Percentiles rank a stretch among this genome's conserved stretches.
phyloP scores from a whole-genome alignment of 2,797 vertebrate genomes.

The Sciurus carolinensis region DNA sequence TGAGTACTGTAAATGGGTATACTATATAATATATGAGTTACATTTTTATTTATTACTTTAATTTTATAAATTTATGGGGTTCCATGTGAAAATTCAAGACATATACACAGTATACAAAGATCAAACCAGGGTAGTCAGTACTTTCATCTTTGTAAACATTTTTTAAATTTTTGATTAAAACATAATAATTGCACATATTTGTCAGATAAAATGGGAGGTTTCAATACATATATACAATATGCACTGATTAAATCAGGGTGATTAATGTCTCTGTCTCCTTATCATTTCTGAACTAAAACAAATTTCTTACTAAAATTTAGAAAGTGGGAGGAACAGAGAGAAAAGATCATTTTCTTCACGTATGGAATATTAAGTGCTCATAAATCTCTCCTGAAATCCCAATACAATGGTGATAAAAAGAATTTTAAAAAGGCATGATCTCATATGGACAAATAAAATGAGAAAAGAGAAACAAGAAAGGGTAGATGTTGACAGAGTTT shows the following conservation, averaged over 20 bases:
- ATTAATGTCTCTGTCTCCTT: neutral
- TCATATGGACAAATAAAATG: neutral
- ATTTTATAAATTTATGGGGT: neutral
- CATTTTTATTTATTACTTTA: neutral
- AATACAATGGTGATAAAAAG: neutral
- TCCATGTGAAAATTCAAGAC: neutral
- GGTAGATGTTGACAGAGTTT: neutral
- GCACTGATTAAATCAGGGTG: no score
- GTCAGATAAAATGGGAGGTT: neutral
- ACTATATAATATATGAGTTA: neutral
- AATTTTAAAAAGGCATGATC: neutral
- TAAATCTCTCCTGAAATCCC: neutral
- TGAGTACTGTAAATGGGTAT: neutral
- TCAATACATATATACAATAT: neutral
- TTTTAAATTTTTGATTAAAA: neutral
- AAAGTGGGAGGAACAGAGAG: neutral
- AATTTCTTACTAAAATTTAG: slow-evolving; percentile 26
- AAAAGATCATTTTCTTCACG: neutral
- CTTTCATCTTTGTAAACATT: neutral
- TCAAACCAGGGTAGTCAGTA: neutral
- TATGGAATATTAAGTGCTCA: neutral
- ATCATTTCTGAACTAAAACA: neutral
- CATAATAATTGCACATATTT: neutral
- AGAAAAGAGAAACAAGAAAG: neutral
- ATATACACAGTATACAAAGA: neutral